Evolutionary conservation across 2,113 vertebrate genomes (phyloP).

Genomic region (Stomatorhinus ivindoensis): DNA sequence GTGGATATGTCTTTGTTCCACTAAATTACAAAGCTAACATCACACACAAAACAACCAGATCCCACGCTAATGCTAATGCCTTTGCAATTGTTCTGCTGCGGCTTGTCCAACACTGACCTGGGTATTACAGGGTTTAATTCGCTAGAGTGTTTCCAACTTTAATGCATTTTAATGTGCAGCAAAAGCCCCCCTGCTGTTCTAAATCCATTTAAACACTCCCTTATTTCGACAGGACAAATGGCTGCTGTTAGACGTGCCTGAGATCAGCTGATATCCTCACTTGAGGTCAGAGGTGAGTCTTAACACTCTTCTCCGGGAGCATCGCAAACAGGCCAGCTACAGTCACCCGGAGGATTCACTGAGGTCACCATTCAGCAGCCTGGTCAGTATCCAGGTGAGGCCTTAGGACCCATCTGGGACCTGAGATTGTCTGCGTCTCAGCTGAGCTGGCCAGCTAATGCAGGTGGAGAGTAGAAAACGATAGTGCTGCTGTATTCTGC

Average conservation of each 20-base stretch:
- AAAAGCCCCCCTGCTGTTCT: background rate
- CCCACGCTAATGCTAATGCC: slow-evolving; percentile 22
- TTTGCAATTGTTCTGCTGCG: slow-evolving; percentile 4
- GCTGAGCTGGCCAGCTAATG: background rate
- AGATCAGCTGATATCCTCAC: background rate
- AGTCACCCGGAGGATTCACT: background rate
- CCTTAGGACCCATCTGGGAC: background rate
- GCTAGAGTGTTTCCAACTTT: background rate
- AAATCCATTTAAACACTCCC: background rate
- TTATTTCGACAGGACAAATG: background rate
- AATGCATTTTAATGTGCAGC: background rate
- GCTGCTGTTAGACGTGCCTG: background rate
- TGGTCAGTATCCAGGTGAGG: background rate
- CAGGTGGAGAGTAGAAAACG: background rate
- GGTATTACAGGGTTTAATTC: background rate
- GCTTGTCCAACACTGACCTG: slow-evolving; percentile 24
- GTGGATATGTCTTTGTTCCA: slow-evolving; percentile 31
- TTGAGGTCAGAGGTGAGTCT: background rate
- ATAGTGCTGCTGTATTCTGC: background rate
- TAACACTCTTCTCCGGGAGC: background rate
- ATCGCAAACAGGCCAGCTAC: background rate
- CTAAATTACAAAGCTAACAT: slow-evolving; percentile 33
- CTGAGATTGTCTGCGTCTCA: background rate
- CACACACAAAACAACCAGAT: slow-evolving; percentile 9
- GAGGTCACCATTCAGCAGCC: background rate